A percentile compares a stretch with the other conserved stretches of the same genome.
These are phyloP conservation scores for Callorhinus ursinus DNA, from an alignment of 2,113 vertebrate species.

Conservation along the genomic window DNA sequence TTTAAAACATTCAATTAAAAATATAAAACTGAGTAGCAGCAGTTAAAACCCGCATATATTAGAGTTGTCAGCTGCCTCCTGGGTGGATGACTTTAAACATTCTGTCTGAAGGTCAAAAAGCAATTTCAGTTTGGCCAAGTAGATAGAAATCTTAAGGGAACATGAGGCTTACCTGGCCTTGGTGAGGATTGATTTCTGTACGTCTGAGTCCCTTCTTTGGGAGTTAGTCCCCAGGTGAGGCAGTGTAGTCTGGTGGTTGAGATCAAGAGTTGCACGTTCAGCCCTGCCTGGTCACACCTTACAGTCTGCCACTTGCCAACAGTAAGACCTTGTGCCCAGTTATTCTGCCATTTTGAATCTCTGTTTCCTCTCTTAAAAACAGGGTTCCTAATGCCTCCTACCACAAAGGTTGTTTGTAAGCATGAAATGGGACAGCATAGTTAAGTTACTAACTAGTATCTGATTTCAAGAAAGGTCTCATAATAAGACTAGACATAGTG, in stretches of 20 bases:
- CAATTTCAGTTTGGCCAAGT: constrained; percentile 20
- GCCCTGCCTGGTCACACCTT: no score
- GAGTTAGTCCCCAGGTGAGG: not conserved
- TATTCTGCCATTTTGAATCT: not conserved
- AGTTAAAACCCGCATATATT: constrained; percentile 50
- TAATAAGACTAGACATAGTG: not conserved
- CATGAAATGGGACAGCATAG: not conserved
- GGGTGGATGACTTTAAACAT: constrained; percentile 20
- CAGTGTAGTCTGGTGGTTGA: not conserved
- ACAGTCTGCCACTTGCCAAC: not conserved
- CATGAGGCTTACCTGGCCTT: not conserved
- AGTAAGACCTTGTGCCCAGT: not conserved
- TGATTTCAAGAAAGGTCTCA: not conserved
- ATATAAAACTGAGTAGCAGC: constrained; percentile 69
- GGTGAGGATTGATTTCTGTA: not conserved
- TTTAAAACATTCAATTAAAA: constrained; percentile 81
- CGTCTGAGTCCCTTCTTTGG: not conserved
- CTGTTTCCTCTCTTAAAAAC: not conserved
- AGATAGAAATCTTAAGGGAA: not conserved
- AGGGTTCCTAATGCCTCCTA: not conserved
- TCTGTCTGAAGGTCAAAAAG: constrained; percentile 43
- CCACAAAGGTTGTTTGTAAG: not conserved
- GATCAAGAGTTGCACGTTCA: not conserved
- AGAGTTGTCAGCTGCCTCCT: constrained; percentile 48
- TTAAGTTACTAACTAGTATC: not conserved